phyloP scores from a whole-genome alignment of 2,113 vertebrate genomes.

The human (Homo sapiens) region GRCh38 chr2:12963501-12964000 shows the following conservation, averaged over 20 bases:
- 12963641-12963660: background rate
- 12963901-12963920: background rate
- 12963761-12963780: background rate
- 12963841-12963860: background rate
- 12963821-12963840: background rate
- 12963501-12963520: background rate
- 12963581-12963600: background rate
- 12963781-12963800: background rate
- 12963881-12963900: background rate
- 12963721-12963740: background rate
- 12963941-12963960: background rate
- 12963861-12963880: background rate
- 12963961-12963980: background rate
- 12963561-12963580: background rate
- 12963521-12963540: background rate
- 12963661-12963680: background rate
- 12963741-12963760: background rate
- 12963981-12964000: background rate
- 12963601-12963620: background rate
- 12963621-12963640: background rate
- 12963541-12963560: background rate
- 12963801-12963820: background rate
- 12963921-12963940: background rate
- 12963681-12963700: background rate
- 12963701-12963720: background rate